Conservation (phyloP, 2,797 vertebrate species). For the Molossus molossus region DNA sequence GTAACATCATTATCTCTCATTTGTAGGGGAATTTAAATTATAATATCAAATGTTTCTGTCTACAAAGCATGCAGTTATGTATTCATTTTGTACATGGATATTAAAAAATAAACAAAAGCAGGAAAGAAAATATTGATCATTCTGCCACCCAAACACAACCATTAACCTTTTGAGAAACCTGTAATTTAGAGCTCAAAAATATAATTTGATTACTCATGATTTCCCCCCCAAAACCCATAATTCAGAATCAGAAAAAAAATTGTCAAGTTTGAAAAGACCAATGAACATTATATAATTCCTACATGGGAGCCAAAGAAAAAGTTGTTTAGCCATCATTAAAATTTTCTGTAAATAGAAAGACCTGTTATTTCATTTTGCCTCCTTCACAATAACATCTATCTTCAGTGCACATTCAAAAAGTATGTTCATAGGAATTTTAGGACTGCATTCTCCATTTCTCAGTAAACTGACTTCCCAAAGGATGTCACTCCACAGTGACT, state of each 20-base stretch:
- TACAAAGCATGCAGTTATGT: not conserved
- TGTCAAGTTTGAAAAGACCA: constrained; percentile 65
- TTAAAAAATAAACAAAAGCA: constrained; percentile 49
- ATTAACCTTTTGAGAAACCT: constrained; percentile 67
- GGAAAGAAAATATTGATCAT: not conserved
- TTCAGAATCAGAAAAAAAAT: not conserved
- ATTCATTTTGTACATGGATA: not conserved
- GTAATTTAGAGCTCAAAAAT: constrained; percentile 71
- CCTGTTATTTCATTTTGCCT: constrained; percentile 37
- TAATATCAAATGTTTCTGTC: constrained; percentile 44
- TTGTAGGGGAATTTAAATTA: constrained; percentile 35
- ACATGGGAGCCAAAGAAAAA: constrained; percentile 1
- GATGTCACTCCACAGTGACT: not conserved
- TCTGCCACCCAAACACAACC: constrained; percentile 45
- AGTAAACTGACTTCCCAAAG: not conserved
- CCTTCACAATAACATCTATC: not conserved
- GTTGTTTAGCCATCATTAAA: not conserved
- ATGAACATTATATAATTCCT: not conserved
- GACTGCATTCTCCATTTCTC: constrained; percentile 33
- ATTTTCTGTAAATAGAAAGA: constrained; percentile 57
- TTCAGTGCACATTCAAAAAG: constrained; percentile 5
- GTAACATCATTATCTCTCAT: constrained; percentile 45
- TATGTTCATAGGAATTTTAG: not conserved
- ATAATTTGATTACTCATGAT: constrained; percentile 66
- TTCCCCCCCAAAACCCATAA: constrained; percentile 46